These are phyloP conservation scores for Andricus curvator DNA, from an alignment of 2,888 invertebrate species.

Conservation along the genomic window DNA sequence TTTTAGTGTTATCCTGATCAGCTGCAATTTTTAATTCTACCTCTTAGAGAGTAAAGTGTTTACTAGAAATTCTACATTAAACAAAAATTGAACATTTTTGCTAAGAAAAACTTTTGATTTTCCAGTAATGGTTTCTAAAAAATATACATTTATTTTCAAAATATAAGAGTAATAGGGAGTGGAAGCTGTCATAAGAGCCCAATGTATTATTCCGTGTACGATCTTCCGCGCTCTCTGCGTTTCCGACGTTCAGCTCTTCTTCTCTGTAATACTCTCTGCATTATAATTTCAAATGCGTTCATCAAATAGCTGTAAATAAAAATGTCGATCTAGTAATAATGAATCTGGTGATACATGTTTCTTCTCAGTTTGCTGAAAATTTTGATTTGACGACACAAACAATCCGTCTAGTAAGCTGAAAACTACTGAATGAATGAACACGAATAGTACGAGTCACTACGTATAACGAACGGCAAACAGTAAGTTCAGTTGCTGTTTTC, in stretches of 20 bases:
- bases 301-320: conserved; percentile 68
- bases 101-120: not conserved
- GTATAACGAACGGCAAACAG: not conserved
- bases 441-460: conserved; percentile 27
- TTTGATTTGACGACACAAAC: conserved; percentile 11
- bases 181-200: no score
- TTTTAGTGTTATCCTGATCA: not conserved
- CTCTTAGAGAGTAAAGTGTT: conserved; percentile 12
- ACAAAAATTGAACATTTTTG: not conserved
- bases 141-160: not conserved
- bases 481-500: conserved; percentile 15
- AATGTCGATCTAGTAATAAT: conserved; percentile 63
- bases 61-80: not conserved
- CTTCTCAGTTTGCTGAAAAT: conserved; percentile 6
- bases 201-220: not conserved
- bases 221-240: not conserved
- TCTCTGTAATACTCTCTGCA: not conserved
- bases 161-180: no score
- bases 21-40: conserved; percentile 15
- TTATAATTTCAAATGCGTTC: conserved; percentile 49
- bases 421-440: conserved; percentile 19
- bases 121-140: not conserved
- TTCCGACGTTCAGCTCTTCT: no score
- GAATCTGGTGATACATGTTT: conserved; percentile 31
- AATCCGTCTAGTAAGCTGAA: conserved; percentile 5